Conservation (phyloP, 2,113 vertebrate species). For the Puffinus mauretanicus region DNA sequence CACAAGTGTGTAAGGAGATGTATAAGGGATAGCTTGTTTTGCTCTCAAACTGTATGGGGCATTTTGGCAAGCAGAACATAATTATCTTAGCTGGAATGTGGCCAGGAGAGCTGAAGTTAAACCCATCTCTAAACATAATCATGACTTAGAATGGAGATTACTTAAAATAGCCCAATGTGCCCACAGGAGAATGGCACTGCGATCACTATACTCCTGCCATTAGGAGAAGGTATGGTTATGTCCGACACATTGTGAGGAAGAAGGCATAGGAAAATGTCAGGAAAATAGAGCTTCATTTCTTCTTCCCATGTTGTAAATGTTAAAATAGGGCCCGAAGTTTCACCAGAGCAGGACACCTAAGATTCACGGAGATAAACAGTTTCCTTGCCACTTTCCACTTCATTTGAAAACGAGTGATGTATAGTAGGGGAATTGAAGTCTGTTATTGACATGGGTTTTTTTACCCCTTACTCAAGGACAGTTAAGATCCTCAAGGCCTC, state of each 20-base stretch:
- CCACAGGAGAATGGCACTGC: background rate
- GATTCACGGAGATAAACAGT: background rate
- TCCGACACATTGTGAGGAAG: background rate
- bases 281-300: background rate
- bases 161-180: background rate
- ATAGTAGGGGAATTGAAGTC: background rate
- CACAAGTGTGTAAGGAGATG: background rate
- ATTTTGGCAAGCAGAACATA: background rate
- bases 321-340: background rate
- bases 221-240: background rate
- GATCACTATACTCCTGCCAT: background rate
- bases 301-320: background rate
- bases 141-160: background rate
- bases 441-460: background rate
- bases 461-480: slow-evolving; percentile 1
- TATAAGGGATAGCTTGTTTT: background rate
- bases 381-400: background rate
- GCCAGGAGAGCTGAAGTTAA: background rate
- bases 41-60: background rate
- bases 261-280: background rate
- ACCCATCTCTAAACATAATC: background rate
- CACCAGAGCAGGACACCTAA: background rate
- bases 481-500: background rate
- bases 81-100: background rate
- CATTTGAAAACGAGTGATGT: background rate